Evolutionary conservation across 2,797 vertebrate species (phyloP), one percentile per base, ranked within the genome.

Genomic region (Tauraco hartlaubi): DNA sequence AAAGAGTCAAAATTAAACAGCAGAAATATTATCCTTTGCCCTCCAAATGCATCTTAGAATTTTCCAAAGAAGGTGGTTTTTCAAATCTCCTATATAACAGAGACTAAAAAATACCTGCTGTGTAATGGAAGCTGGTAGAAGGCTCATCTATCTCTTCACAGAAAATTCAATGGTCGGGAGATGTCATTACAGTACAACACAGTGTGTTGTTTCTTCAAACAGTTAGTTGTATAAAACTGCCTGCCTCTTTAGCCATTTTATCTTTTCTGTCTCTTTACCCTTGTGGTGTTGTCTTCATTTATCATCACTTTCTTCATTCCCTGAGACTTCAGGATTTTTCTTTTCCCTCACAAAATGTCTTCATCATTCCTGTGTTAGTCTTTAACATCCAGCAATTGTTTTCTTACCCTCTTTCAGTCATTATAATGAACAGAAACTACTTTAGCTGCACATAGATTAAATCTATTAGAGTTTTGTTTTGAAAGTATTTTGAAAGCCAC

Each of bases 261-360:
- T 94, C 91, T 92, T 94, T 82, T 76, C 80, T 94, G 88, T 91
- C 79, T 94, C 89, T 95, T 96, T 97, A 90, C 88, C 92, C 92
- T 96, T 95, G 94, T 92, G 72, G 1, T 78, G 80, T 23, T 93
- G 89, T 86, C 88, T 94, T 92, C 87, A 96, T 97, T 95, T 94
- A 92, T 96, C 96, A 96, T 73, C 73, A 86, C 91, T 92, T 96
- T 74, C 82, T 81, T 85, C 83, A 35, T 88, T 96, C 86, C 41
- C 67, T 31, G 63, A 91, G 92, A 92, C 90, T 95, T 90, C 39
- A 56, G 88, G 59, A 88, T 91, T 92, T 96, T 95, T 96, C 85
- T 93, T 96, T 93, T 78, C 48, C 19, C 82, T 91, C 87, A 78
- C 51, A 88, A 90, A 91, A 95, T 59, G 33, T 92, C 94, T 96